Evolutionary conservation across 2,797 vertebrate species (phyloP).

Genomic region (Semotilus atromaculatus): DNA sequence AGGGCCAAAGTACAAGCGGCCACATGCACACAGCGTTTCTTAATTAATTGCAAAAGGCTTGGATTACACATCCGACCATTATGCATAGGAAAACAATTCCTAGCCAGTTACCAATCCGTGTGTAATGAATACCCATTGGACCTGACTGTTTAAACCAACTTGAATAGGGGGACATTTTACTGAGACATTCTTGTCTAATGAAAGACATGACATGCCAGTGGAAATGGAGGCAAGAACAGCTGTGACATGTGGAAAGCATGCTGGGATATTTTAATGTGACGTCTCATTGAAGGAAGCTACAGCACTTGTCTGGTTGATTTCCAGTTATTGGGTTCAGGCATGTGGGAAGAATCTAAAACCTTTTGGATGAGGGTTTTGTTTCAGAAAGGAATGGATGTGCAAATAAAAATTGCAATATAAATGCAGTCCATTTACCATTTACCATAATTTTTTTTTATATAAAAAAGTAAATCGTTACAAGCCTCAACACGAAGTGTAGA

Average conservation of each 20-base stretch:
- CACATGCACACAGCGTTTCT: slow-evolving; percentile 87
- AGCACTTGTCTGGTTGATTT: slow-evolving; percentile 80
- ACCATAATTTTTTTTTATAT: not conserved
- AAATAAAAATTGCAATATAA: not conserved
- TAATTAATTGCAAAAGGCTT: slow-evolving; percentile 96
- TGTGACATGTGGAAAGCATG: slow-evolving; percentile 82
- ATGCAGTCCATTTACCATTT: no score
- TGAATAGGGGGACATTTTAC: slow-evolving; percentile 49
- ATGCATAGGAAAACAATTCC: slow-evolving; percentile 70
- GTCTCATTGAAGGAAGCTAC: slow-evolving; percentile 82
- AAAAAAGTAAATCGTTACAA: not conserved
- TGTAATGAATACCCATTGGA: slow-evolving; percentile 90
- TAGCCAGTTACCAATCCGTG: slow-evolving; percentile 72
- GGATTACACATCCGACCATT: slow-evolving; percentile 92
- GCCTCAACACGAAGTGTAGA: not conserved
- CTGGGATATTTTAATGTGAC: slow-evolving; percentile 89
- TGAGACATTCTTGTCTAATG: slow-evolving; percentile 62
- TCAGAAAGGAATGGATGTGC: not conserved
- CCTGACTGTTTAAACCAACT: slow-evolving; percentile 49
- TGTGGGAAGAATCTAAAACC: slow-evolving; percentile 71
- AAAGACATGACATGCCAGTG: slow-evolving; percentile 54
- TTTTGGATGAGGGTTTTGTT: slow-evolving; percentile 68
- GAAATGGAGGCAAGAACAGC: slow-evolving; percentile 82
- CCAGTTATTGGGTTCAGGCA: slow-evolving; percentile 62
- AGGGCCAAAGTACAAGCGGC: slow-evolving; percentile 91